Evolutionary conservation across 2,113 vertebrate genomes (phyloP).

Genomic region (Callionymus lyra): DNA sequence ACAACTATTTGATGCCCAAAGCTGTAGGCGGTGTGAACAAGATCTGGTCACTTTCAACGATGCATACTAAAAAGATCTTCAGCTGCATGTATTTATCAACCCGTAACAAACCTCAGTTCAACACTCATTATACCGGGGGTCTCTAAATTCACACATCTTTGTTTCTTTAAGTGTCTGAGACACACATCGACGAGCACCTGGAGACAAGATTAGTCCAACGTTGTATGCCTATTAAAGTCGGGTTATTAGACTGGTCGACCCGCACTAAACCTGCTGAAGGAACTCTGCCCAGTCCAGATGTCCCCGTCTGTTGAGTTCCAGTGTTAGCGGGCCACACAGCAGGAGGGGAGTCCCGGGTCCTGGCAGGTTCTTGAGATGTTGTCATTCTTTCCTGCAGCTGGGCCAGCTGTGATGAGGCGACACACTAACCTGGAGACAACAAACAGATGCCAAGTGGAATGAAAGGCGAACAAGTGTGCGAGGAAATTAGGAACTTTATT

Average conservation of each 20-base stretch:
- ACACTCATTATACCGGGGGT: no score
- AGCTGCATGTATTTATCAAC: no score
- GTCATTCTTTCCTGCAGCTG: conserved; percentile 53
- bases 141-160: no score
- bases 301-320: conserved; percentile 8
- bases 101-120: no score
- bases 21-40: no score
- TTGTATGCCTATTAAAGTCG: conserved; percentile 26
- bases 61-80: no score
- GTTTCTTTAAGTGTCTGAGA: background rate
- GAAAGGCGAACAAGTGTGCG: conserved; percentile 1
- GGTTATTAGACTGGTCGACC: conserved; percentile 18
- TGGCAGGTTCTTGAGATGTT: conserved; percentile 28
- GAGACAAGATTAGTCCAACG: conserved; percentile 38
- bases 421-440: conserved; percentile 12
- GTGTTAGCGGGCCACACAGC: conserved; percentile 26
- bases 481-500: conserved; percentile 23
- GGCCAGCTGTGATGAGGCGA: conserved; percentile 7
- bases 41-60: no score
- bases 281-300: conserved; percentile 6
- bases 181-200: conserved; percentile 14
- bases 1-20: no score
- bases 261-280: conserved; percentile 5
- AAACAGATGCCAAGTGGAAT: conserved; percentile 31
- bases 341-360: conserved; percentile 23